Conservation (phyloP, 2,797 vertebrate genomes). For the Clarias fuscus region DNA sequence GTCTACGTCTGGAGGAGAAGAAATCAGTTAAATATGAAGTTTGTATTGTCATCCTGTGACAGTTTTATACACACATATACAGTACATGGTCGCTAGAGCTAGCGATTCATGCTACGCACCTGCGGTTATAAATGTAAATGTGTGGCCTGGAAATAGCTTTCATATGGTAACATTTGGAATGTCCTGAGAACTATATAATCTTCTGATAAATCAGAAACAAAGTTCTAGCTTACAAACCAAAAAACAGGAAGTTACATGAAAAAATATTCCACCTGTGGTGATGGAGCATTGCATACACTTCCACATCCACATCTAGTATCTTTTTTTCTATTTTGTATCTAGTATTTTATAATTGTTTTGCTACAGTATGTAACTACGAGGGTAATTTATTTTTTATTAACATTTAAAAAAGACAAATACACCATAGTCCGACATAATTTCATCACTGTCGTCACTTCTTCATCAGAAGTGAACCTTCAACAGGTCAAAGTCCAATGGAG, state of each 20-base stretch:
- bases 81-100: neutral
- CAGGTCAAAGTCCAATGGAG: no score
- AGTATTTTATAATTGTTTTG: neutral
- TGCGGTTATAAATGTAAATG: neutral
- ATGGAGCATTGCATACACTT: neutral
- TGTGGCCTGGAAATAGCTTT: neutral
- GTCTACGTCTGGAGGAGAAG: slow-evolving; percentile 84
- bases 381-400: no score
- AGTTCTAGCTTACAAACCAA: neutral
- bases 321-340: no score
- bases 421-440: no score
- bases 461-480: no score
- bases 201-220: neutral
- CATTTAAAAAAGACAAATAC: no score
- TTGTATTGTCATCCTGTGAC: neutral
- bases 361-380: neutral
- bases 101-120: neutral
- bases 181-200: neutral
- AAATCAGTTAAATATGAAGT: slow-evolving; percentile 21
- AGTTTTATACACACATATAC: slow-evolving; percentile 16
- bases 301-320: neutral
- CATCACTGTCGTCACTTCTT: no score
- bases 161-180: neutral
- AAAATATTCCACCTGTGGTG: neutral
- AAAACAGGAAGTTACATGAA: neutral